Percentiles rank a stretch among this genome's conserved stretches.
phyloP scores from a whole-genome alignment of 2,797 vertebrate species.

The Margarornis squamiger region DNA sequence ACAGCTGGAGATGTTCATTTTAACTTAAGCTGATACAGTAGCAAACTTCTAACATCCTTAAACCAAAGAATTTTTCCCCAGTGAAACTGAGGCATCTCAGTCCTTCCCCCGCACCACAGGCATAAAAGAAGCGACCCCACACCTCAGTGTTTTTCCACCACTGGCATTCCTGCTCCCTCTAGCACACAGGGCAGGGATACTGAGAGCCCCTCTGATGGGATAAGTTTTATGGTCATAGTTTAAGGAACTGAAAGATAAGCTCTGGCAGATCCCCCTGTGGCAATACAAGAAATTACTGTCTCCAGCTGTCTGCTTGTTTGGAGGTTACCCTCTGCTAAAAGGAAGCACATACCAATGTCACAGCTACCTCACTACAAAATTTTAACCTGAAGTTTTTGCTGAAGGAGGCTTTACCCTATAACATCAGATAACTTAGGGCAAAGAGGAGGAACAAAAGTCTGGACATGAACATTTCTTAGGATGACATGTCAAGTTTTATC shows the following conservation, averaged over 20 bases:
- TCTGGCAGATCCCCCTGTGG: background rate
- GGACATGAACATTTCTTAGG: background rate
- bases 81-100: background rate
- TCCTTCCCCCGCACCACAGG: background rate
- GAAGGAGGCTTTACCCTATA: background rate
- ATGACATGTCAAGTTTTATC: background rate
- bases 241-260: background rate
- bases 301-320: background rate
- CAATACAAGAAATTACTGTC: background rate
- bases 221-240: background rate
- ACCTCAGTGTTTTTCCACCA: background rate
- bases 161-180: background rate
- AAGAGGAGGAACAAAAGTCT: background rate
- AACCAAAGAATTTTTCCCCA: background rate
- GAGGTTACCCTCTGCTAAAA: background rate
- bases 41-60: background rate
- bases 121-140: background rate
- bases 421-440: accelerated
- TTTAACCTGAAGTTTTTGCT: background rate
- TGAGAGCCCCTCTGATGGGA: background rate
- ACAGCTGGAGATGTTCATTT: background rate
- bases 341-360: background rate
- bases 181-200: background rate
- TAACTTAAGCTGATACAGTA: background rate
- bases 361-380: background rate